A percentile compares a stretch with the other conserved stretches of the same genome.
phyloP scores from a whole-genome alignment of 1,140 invertebrate species.

The Lucilia cuprina region DNA sequence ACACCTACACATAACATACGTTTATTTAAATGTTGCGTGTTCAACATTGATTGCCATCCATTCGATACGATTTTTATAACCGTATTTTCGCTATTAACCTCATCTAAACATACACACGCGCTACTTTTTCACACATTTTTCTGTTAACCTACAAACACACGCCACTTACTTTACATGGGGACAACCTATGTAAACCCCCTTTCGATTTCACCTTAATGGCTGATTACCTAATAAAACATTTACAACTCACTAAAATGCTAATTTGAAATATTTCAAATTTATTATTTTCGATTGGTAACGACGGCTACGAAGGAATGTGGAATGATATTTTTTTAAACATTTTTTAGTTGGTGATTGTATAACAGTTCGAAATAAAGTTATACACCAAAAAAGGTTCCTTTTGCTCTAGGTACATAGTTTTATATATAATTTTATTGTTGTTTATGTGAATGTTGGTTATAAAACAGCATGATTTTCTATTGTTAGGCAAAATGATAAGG shows the following conservation, averaged over 20 bases:
- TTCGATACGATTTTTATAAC: neutral
- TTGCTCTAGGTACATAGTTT: neutral
- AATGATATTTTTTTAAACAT: neutral
- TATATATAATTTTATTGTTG: neutral
- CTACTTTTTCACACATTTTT: neutral
- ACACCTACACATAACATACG: neutral
- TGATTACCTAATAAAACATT: conserved; percentile 15
- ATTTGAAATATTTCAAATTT: conserved; percentile 6
- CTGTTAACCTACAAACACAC: neutral
- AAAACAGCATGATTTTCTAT: neutral
- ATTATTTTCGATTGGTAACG: neutral
- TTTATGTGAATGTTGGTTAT: neutral
- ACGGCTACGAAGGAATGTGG: neutral
- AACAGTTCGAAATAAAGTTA: neutral
- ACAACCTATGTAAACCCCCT: neutral
- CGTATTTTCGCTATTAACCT: neutral
- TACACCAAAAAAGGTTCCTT: too few relatives aligned
- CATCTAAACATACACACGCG: neutral
- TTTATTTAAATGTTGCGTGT: conserved; percentile 12
- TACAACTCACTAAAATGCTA: neutral
- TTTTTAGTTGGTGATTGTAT: neutral
- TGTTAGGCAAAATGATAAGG: neutral
- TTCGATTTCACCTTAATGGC: neutral
- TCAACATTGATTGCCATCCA: neutral
- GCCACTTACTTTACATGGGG: neutral